These are phyloP conservation scores for Paratrypauchen microcephalus DNA, from an alignment of 2,797 vertebrate genomes.

Conservation along the genomic window DNA sequence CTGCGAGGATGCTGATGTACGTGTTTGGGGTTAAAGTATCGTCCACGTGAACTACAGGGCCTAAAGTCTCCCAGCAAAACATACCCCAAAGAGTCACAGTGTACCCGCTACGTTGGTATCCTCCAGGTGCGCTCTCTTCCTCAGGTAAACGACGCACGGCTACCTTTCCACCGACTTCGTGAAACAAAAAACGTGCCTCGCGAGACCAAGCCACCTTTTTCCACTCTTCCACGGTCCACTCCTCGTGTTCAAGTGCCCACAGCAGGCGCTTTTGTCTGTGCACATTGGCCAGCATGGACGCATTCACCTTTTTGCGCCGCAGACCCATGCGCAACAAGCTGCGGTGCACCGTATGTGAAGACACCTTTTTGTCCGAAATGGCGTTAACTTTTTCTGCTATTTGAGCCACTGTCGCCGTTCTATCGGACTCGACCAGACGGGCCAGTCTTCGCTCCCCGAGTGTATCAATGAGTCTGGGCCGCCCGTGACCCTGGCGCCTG, in stretches of 20 bases:
- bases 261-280: conserved; percentile 1
- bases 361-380: conserved; percentile 10
- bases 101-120: neutral
- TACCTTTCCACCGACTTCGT: neutral
- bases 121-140: neutral
- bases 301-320: conserved; percentile 9
- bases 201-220: conserved; percentile 11
- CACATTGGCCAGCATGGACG: neutral
- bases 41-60: conserved; percentile 1
- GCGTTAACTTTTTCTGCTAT: conserved; percentile 20
- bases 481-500: conserved; percentile 16
- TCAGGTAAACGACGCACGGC: conserved; percentile 8
- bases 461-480: conserved; percentile 10
- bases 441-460: conserved; percentile 10
- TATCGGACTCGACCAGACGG: conserved; percentile 9
- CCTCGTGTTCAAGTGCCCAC: conserved; percentile 10
- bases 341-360: conserved; percentile 10
- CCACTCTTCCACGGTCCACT: conserved; percentile 14
- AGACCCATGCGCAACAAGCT: conserved; percentile 21
- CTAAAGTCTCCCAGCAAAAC: conserved; percentile 13
- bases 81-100: conserved; percentile 4
- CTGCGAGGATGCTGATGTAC: conserved; percentile 9
- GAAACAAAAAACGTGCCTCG: conserved; percentile 3
- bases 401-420: conserved; percentile 13
- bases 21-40: neutral